Evolutionary conservation across 30 jellyfish, hydroid and myxozoan genomes (phyloP).

Genomic region (Cassiopea xamachana): DNA sequence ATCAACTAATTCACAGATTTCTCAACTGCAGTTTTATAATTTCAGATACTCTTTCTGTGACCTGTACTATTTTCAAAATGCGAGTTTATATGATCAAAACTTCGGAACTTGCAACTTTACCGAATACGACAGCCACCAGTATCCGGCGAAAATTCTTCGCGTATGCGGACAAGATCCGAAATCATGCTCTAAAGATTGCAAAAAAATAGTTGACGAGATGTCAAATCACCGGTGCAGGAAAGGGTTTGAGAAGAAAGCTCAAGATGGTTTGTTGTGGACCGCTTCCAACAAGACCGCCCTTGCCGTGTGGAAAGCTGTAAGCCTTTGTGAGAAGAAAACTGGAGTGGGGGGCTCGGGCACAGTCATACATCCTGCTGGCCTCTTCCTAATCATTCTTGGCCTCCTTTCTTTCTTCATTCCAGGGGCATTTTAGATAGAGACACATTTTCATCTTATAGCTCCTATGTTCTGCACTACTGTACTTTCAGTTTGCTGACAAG

Average conservation of each 20-base stretch:
- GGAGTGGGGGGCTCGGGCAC: slow-evolving; percentile 5
- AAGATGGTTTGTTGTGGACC: not conserved
- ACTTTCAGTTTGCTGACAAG: too few species aligned
- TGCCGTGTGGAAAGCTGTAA: slow-evolving; percentile 55
- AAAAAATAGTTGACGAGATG: slow-evolving; percentile 49
- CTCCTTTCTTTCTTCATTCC: not conserved
- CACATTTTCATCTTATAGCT: too few species aligned
- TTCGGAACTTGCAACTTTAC: slow-evolving; percentile 72
- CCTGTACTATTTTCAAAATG: slow-evolving; percentile 12
- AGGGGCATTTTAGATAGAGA: not conserved
- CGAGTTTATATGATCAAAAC: slow-evolving; percentile 34
- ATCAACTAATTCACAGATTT: too few species aligned
- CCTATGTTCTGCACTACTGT: too few species aligned
- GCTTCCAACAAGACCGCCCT: slow-evolving; percentile 11
- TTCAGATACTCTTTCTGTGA: slow-evolving; percentile 72
- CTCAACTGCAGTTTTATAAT: not conserved
- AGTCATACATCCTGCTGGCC: not conserved
- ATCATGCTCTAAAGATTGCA: slow-evolving; percentile 57
- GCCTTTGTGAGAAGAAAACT: slow-evolving; percentile 7
- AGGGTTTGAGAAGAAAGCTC: slow-evolving; percentile 34
- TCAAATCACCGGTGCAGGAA: slow-evolving; percentile 56
- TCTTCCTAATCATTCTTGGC: not conserved
- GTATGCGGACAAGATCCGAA: slow-evolving; percentile 54
- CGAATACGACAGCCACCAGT: slow-evolving; percentile 29
- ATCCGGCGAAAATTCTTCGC: slow-evolving; percentile 2